Base-by-base conservation (phyloP, 2,888 invertebrate species). In the Penaeus monodon region DNA sequence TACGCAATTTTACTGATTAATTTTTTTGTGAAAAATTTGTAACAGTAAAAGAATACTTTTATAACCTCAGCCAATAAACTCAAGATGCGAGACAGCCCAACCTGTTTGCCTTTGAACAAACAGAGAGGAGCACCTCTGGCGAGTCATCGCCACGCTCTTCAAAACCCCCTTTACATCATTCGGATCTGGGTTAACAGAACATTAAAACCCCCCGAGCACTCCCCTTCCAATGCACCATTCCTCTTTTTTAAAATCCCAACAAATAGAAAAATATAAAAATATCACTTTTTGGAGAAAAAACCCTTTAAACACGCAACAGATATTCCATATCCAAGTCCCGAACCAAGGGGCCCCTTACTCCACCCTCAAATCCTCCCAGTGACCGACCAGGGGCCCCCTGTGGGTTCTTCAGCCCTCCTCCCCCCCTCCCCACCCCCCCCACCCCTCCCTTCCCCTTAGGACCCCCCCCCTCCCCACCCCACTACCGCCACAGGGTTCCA, bases 41-140 rank as follows among this genome's bases (percentile, higher is more conserved):
- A 57, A 17, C 10, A 14, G 2, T 57, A 57, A 57, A 17, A 57
- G 10, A 57, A 57, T 44, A 8, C 1, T 10, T 44, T 1, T 57
- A 20, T 57, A 20, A 3, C 57, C 17, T 27, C 86, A 87, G 38
- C 86, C 86, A 24, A 63, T 87, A 14, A 57, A 83, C 3, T 83
- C 83, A 73, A 77, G 86, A 44, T 87, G 86, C 74, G 86, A 87
- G 57, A 87, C 86, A 27, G 86, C 79, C n/a, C 86, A 73, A 87
- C 22, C 65, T 87, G 14, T 83, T 79, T 27, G 24, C 83, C 27
- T 29, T 64, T 33, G 79, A 38, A 20, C 20, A 10, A 24, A 73
- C 44, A 14, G 29, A n/a, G 17, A 73, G 73, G 57, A n/a, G 24
- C 33, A 63, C 20, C 22, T 38, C 38, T 57, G 81, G 82, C 24